phyloP scores from a whole-genome alignment of 2,888 invertebrate species.

The Cosmopolites sordidus region DNA sequence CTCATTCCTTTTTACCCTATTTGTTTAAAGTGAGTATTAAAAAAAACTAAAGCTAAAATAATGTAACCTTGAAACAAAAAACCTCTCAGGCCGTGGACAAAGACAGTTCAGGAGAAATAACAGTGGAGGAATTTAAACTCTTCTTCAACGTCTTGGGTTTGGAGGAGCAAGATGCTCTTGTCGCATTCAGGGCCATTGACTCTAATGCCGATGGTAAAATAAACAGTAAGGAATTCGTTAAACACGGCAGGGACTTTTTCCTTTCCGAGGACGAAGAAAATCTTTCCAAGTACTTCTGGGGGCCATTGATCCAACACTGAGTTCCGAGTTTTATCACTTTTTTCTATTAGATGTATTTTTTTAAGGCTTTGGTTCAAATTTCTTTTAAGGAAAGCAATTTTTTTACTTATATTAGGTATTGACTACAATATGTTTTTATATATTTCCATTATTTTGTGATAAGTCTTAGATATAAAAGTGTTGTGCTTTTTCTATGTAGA shows the following conservation, averaged over 20 bases:
- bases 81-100: conserved; percentile 75
- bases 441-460: too few relatives aligned
- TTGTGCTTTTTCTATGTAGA: too few relatives aligned
- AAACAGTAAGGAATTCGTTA: conserved; percentile 73
- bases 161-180: conserved; percentile 67
- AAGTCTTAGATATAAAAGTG: too few relatives aligned
- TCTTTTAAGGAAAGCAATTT: too few relatives aligned
- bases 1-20: conserved; percentile 74
- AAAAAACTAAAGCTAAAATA: conserved; percentile 5
- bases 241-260: conserved; percentile 76
- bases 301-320: conserved; percentile 63
- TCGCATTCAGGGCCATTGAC: conserved; percentile 75
- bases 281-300: conserved; percentile 84
- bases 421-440: too few relatives aligned
- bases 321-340: background rate
- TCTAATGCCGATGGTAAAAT: conserved; percentile 74
- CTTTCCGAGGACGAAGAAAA: conserved; percentile 68
- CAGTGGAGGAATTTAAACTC: conserved; percentile 75
- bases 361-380: background rate
- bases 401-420: too few relatives aligned
- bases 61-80: conserved; percentile 3
- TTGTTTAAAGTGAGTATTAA: conserved; percentile 65
- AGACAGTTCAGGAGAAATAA: conserved; percentile 72
- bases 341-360: conserved; percentile 2
- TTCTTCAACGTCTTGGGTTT: conserved; percentile 78